Evolutionary conservation across 2,888 invertebrate genomes (phyloP).

Genomic region (Aplocera efformata): DNA sequence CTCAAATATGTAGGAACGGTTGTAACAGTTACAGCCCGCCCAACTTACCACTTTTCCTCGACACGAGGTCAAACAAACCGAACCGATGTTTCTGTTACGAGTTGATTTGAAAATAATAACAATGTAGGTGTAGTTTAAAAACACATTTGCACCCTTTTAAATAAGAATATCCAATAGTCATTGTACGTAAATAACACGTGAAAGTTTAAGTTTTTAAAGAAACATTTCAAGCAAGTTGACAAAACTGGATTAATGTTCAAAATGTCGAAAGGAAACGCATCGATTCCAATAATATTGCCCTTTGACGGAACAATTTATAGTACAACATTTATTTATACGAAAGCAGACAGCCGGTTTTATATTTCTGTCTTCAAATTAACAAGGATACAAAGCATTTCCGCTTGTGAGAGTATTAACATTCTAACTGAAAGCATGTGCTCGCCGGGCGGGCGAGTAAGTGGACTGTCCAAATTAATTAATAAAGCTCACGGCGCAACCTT

Average conservation of each 20-base stretch:
- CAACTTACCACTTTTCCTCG: conserved; percentile 30
- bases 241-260: not conserved
- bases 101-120: conserved; percentile 20
- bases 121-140: not conserved
- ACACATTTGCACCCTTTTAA: not conserved
- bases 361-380: conserved; percentile 54
- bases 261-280: not conserved
- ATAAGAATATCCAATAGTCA: not conserved
- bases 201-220: too few relatives aligned
- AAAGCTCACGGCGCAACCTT: conserved; percentile 49
- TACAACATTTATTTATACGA: conserved; percentile 35
- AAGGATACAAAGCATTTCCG: conserved; percentile 63
- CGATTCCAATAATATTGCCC: not conserved
- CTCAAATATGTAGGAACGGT: conserved; percentile 61
- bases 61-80: conserved; percentile 23
- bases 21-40: conserved; percentile 46
- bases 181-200: too few relatives aligned
- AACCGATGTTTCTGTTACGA: conserved; percentile 13
- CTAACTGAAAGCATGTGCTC: conserved; percentile 55
- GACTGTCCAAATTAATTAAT: conserved; percentile 75
- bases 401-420: conserved; percentile 51
- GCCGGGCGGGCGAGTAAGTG: conserved; percentile 58
- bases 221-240: too few relatives aligned
- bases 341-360: conserved; percentile 39
- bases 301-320: conserved; percentile 8